These are phyloP conservation scores for Siniperca undulata DNA, from an alignment of 2,797 vertebrate species.

Conservation along the genomic window DNA sequence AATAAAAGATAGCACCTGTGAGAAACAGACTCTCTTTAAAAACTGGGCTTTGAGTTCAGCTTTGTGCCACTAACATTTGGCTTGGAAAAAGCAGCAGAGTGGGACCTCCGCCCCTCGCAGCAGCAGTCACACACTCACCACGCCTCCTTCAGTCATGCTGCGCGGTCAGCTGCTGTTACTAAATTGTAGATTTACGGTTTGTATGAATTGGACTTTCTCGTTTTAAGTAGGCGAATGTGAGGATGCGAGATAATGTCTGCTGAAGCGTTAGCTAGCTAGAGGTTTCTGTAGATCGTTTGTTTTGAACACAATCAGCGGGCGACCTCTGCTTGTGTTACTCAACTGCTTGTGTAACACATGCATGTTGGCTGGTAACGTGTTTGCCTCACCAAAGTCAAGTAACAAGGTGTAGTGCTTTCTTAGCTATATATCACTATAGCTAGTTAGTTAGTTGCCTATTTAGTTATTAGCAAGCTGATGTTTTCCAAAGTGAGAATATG, in stretches of 20 bases:
- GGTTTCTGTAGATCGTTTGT: rapidly evolving
- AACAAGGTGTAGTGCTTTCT: not conserved
- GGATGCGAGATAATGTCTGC: rapidly evolving
- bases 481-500: conserved; percentile 23
- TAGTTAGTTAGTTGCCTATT: too few species aligned
- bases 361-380: not conserved
- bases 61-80: not conserved
- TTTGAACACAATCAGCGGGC: not conserved
- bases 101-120: conserved; percentile 2
- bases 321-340: conserved; percentile 17
- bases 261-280: too few species aligned
- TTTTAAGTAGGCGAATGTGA: rapidly evolving
- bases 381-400: too few species aligned
- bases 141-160: not conserved
- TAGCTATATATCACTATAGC: not conserved
- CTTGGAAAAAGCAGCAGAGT: conserved; percentile 29
- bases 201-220: not conserved
- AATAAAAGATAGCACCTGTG: not conserved
- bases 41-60: not conserved
- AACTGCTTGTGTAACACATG: conserved; percentile 46
- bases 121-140: not conserved
- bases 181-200: not conserved
- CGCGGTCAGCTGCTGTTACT: not conserved
- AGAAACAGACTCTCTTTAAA: not conserved
- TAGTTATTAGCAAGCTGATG: not conserved